Conservation (phyloP, 1,140 invertebrate species). For the Sitodiplosis mosellana region DNA sequence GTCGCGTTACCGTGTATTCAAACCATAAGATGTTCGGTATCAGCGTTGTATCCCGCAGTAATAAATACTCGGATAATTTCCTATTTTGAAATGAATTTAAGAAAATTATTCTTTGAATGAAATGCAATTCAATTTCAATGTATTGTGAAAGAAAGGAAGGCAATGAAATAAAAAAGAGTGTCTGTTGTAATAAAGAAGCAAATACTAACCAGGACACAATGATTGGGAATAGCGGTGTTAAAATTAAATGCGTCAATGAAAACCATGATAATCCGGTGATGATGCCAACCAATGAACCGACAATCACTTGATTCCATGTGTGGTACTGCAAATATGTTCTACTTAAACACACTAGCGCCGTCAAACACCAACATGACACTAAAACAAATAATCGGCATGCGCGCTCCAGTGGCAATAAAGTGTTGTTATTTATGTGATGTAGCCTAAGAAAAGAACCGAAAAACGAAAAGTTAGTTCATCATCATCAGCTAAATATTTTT, state of each 20-base stretch:
- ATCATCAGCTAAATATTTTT: too few species aligned
- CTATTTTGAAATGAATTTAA: slow-evolving; percentile 31
- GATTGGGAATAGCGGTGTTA: slow-evolving; percentile 72
- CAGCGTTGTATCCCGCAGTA: slow-evolving; percentile 74
- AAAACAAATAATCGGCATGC: slow-evolving; percentile 51
- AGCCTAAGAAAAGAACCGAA: slow-evolving; percentile 33
- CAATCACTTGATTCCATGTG: slow-evolving; percentile 61
- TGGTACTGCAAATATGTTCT: slow-evolving; percentile 78
- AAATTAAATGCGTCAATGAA: slow-evolving; percentile 50
- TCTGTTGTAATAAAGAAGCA: slow-evolving; percentile 29
- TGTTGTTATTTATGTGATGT: slow-evolving; percentile 48
- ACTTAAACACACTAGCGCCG: slow-evolving; percentile 44
- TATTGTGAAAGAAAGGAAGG: slow-evolving; percentile 1
- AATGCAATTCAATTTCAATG: slow-evolving; percentile 2
- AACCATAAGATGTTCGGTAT: slow-evolving; percentile 92
- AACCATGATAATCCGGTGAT: slow-evolving; percentile 59
- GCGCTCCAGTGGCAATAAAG: slow-evolving; percentile 53
- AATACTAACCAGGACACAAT: slow-evolving; percentile 76
- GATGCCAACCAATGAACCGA: slow-evolving; percentile 50
- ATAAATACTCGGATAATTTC: slow-evolving; percentile 68
- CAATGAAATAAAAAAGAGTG: too few species aligned
- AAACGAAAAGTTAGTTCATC: neutral
- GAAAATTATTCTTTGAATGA: slow-evolving; percentile 1
- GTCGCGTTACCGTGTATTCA: slow-evolving; percentile 75
- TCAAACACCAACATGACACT: slow-evolving; percentile 34